A percentile compares a stretch with the other conserved stretches of the same genome.
Conservation (phyloP, 2,888 invertebrate genomes). For the Polyommatus icarus region DNA sequence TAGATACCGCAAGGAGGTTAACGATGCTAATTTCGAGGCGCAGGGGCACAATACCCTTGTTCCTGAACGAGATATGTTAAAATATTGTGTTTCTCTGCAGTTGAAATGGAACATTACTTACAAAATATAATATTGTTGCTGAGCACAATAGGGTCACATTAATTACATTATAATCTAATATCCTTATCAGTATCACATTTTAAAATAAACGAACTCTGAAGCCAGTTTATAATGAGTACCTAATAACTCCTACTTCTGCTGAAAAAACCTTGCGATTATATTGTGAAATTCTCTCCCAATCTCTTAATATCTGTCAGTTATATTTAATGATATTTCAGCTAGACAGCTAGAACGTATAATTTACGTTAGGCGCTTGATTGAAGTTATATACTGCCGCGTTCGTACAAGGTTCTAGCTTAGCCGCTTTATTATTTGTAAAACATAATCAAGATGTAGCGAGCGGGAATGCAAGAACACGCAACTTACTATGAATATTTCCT, state of each 20-base stretch:
- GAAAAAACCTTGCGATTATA: neutral
- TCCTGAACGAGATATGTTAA: neutral
- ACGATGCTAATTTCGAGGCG: neutral
- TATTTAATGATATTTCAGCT: neutral
- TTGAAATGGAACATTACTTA: neutral
- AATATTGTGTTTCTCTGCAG: neutral
- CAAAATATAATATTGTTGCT: neutral
- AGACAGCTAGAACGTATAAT: neutral
- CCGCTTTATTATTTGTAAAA: conserved; percentile 26
- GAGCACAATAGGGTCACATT: neutral
- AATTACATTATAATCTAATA: no score
- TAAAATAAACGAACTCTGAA: neutral
- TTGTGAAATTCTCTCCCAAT: neutral
- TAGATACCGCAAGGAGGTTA: neutral
- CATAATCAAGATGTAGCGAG: conserved; percentile 29
- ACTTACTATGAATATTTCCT: conserved; percentile 28
- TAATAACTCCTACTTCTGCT: neutral
- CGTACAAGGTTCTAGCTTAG: conserved; percentile 19
- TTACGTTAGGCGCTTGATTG: conserved; percentile 7
- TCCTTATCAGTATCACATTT: no score
- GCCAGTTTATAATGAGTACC: neutral
- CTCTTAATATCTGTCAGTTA: neutral
- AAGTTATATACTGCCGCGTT: neutral
- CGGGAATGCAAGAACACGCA: conserved; percentile 29
- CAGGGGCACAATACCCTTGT: neutral